phyloP scores from a whole-genome alignment of 2,113 vertebrate genomes.

The Spea multiplicata region DNA sequence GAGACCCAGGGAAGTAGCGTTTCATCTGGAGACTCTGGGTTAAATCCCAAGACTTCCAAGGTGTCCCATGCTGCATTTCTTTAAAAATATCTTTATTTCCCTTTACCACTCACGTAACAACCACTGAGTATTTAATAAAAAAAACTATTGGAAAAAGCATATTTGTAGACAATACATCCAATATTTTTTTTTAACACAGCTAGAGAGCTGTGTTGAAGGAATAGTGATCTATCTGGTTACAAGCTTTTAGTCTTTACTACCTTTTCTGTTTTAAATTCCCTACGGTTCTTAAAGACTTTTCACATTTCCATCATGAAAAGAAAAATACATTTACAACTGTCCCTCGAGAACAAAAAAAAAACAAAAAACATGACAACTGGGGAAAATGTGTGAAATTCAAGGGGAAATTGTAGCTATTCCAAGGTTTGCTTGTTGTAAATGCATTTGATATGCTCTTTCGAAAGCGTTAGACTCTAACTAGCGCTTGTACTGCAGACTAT shows the following conservation, averaged over 20 bases:
- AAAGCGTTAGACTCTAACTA: conserved; percentile 35
- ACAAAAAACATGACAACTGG: conserved; percentile 47
- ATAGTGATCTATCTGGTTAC: conserved; percentile 1
- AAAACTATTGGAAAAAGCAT: background rate
- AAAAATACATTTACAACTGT: conserved; percentile 48
- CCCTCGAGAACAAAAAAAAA: conserved; percentile 46
- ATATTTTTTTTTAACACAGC: background rate
- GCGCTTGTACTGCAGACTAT: conserved; percentile 1
- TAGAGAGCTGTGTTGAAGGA: background rate
- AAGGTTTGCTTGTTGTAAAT: conserved; percentile 37
- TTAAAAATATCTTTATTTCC: too few relatives aligned
- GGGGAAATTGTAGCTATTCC: conserved; percentile 43
- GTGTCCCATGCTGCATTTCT: too few relatives aligned
- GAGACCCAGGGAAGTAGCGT: too few relatives aligned
- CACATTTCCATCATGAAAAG: conserved; percentile 50
- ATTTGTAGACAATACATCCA: background rate
- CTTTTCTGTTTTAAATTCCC: conserved; percentile 21
- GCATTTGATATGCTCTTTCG: conserved; percentile 44
- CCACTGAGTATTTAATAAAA: background rate
- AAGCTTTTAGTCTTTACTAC: conserved; percentile 1
- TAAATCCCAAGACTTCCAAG: too few relatives aligned
- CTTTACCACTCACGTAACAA: too few relatives aligned
- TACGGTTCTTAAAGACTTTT: conserved; percentile 39
- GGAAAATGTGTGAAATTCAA: conserved; percentile 47
- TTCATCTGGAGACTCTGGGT: too few relatives aligned